Conservation (phyloP, 2,113 vertebrate species). For the Microtus montanus region DNA sequence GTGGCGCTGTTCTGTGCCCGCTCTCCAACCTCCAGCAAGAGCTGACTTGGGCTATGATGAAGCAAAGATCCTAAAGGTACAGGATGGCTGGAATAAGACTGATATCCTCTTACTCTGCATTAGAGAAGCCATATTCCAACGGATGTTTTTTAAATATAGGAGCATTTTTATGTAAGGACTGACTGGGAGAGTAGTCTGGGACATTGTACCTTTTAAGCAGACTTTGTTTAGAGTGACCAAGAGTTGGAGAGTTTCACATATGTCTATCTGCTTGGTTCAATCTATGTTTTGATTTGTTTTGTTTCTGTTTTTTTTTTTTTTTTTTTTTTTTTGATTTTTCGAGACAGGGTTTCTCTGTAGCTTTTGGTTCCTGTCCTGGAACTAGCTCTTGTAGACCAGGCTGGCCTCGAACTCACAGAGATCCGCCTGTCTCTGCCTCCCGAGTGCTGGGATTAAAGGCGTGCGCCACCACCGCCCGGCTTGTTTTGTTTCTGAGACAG, state of each 20-base stretch:
- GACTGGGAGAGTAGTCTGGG: not conserved
- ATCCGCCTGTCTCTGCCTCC: too few species aligned
- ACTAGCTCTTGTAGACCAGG: too few species aligned
- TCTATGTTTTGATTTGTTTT: not conserved
- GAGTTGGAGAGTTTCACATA: not conserved
- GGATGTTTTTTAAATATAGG: not conserved
- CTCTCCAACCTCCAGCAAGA: slow-evolving; percentile 24
- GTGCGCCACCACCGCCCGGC: too few species aligned
- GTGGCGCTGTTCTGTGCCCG: not conserved
- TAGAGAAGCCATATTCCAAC: not conserved
- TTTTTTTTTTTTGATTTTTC: too few species aligned
- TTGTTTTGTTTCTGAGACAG: too few species aligned
- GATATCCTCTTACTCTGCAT: not conserved
- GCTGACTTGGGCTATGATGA: slow-evolving; percentile 34
- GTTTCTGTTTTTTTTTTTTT: too few species aligned
- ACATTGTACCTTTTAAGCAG: not conserved
- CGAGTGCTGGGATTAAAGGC: too few species aligned
- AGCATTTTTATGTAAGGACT: not conserved
- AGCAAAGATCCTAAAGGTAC: slow-evolving; percentile 35
- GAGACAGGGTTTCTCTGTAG: too few species aligned
- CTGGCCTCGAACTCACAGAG: too few species aligned
- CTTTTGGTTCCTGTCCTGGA: too few species aligned
- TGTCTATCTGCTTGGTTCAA: not conserved
- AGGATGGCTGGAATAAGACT: slow-evolving; percentile 27
- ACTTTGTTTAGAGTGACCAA: slow-evolving; percentile 12